Evolutionary conservation across 2,113 vertebrate genomes (phyloP).

Genomic region (Actenoides lindsayi): DNA sequence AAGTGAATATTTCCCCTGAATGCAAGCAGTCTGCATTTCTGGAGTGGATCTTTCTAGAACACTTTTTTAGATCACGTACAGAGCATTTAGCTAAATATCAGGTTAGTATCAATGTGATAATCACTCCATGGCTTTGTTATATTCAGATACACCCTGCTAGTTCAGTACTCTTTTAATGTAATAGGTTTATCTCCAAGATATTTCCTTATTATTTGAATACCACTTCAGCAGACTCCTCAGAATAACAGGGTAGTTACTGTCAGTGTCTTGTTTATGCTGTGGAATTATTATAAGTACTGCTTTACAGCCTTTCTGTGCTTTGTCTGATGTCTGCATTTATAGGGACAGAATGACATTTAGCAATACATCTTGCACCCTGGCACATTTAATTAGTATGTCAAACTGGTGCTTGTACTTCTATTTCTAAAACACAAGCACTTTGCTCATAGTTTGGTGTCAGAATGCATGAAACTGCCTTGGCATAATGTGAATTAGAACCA

Average conservation of each 20-base stretch:
- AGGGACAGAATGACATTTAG: conserved; percentile 12
- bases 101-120: neutral
- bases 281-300: neutral
- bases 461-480: conserved; percentile 63
- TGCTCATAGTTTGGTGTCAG: conserved; percentile 63
- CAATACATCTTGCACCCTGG: conserved; percentile 2
- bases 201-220: neutral
- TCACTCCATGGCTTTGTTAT: accelerated
- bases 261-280: neutral
- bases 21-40: neutral
- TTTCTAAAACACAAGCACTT: conserved; percentile 56
- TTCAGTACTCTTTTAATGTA: neutral
- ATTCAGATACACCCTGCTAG: neutral
- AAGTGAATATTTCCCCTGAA: neutral
- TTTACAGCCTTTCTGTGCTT: neutral
- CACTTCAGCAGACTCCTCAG: neutral
- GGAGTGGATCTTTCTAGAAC: neutral
- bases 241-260: neutral
- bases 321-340: neutral
- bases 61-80: neutral
- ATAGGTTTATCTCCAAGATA: neutral
- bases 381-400: conserved; percentile 53
- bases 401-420: conserved; percentile 35
- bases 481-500: conserved; percentile 66
- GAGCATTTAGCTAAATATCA: neutral